Evolutionary conservation across 2,888 invertebrate species (phyloP).

Genomic region (Poecilobothrus nobilitatus): DNA sequence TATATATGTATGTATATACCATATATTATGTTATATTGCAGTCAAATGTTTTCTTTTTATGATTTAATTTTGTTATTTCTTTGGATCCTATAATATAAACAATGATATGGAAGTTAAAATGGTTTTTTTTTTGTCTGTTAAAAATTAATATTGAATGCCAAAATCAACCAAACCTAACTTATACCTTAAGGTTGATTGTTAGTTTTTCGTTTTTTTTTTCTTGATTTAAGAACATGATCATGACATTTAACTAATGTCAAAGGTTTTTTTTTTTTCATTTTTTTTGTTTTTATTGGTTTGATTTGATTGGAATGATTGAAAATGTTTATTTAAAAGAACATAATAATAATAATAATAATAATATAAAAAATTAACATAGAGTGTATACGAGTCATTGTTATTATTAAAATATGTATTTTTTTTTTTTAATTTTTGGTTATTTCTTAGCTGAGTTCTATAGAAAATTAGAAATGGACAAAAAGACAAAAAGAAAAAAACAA

Average conservation of each 20-base stretch:
- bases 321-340: background rate
- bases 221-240: background rate
- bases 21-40: no score
- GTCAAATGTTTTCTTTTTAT: no score
- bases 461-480: background rate
- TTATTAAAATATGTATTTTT: no score
- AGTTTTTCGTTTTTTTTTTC: background rate
- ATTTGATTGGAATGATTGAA: background rate
- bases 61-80: background rate
- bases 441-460: background rate
- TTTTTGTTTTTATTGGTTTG: background rate
- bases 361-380: background rate
- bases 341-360: background rate
- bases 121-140: no score
- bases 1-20: no score
- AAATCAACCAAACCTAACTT: no score
- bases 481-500: no score
- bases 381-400: background rate
- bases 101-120: background rate
- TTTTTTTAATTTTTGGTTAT: no score
- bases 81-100: background rate
- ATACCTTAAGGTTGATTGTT: no score
- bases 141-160: no score
- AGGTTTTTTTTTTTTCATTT: background rate
- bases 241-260: conserved; percentile 1